Evolutionary conservation across 2,113 vertebrate genomes (phyloP), one percentile per base, ranked within the genome.

Genomic region (Brachypodius melanocephalos): DNA sequence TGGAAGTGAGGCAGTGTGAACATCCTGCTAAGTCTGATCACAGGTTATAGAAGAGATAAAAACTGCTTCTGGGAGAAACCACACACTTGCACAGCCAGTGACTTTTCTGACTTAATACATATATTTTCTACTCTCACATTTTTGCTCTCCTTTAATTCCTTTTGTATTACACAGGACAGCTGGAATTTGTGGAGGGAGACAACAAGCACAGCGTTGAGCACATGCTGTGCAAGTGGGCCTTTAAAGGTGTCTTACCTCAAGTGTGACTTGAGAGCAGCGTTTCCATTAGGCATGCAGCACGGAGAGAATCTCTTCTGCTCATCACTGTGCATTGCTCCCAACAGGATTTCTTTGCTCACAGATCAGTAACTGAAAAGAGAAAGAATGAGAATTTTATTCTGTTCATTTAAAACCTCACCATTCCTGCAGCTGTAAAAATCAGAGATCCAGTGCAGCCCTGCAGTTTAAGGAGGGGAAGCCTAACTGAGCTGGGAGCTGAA

Each of bases 221-320:
- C 0, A 0, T 67, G 69, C 31, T 55, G 48, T 1, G 2, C 40
- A 8, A 0, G 0, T n/a, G 49, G 57, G 76, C 36, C 73, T 80
- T 59, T 22, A 55, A 65, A 46, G 54, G 12, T 36, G 10, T 63
- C 69, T 82, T 49, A 21, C 84, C 46, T 79, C 5, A 79, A 73
- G 46, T n/a, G 59, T 85, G 78, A 76, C 59, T 54, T 28, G 0
- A 49, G 52, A 24, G 42, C 74, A 92, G 49, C 63, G 78, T 93
- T 90, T 43, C 51, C 67, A 32, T 38, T 86, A 61, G 75, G 55
- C 5, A 0, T 2, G 69, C 43, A 68, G 40, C 59, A 34, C 0
- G 2, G 28, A 58, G 34, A 89, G 59, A 57, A 52, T 48, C 61
- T 62, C 75, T 88, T 88, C 28, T 74, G 74, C 67, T 81, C 9